Conservation (phyloP, 2,888 invertebrate genomes). For the Pantelozetes paolii region DNA sequence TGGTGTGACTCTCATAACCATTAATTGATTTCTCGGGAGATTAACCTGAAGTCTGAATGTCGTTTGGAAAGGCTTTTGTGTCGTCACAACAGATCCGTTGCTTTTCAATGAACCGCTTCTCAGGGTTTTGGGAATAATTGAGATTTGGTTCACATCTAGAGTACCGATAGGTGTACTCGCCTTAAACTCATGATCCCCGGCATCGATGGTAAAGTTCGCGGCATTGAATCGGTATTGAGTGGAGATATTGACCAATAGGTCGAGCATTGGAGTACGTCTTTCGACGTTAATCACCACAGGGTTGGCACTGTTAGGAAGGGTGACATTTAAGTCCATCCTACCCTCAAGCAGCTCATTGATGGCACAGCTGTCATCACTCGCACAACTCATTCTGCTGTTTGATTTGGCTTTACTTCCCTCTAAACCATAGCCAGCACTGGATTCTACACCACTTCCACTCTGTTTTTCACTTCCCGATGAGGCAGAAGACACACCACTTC, state of each 20-base stretch:
- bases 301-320: conserved; percentile 56
- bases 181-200: conserved; percentile 66
- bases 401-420: conserved; percentile 1
- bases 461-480: conserved; percentile 22
- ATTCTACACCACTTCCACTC: neutral
- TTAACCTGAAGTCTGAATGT: conserved; percentile 60
- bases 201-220: conserved; percentile 56
- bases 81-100: neutral
- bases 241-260: conserved; percentile 67
- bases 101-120: conserved; percentile 12
- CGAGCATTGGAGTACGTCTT: conserved; percentile 72
- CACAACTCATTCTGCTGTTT: conserved; percentile 27
- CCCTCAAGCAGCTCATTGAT: conserved; percentile 63
- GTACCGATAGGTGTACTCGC: conserved; percentile 69
- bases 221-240: conserved; percentile 59
- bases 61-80: conserved; percentile 50
- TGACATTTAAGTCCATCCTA: conserved; percentile 64
- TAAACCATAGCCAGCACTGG: conserved; percentile 16
- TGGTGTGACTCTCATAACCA: conserved; percentile 69
- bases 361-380: conserved; percentile 47
- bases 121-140: conserved; percentile 55
- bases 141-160: conserved; percentile 56
- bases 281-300: conserved; percentile 39
- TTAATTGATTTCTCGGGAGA: conserved; percentile 72
- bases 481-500: conserved; percentile 21